Evolutionary conservation across 2,113 vertebrate species (phyloP).

Genomic region (Phylloscopus trochilus): DNA sequence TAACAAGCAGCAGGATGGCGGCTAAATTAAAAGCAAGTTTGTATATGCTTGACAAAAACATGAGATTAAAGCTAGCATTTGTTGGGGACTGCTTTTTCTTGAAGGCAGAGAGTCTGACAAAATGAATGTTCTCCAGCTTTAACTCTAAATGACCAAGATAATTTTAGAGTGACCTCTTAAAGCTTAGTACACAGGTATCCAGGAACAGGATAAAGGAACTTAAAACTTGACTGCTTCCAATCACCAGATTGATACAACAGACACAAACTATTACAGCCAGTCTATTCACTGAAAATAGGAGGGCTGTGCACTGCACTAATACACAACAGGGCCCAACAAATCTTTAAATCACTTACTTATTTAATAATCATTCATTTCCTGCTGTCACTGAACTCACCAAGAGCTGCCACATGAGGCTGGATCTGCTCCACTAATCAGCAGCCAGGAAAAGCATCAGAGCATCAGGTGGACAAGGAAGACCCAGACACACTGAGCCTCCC

Average conservation of each 20-base stretch:
- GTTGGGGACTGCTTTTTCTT: neutral
- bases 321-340: neutral
- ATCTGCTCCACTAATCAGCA: neutral
- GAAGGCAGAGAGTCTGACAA: neutral
- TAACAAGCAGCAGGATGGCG: neutral
- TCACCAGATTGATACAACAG: neutral
- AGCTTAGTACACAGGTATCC: neutral
- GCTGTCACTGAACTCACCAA: neutral
- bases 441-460: neutral
- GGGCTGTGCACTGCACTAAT: neutral
- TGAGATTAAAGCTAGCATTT: constrained; percentile 8
- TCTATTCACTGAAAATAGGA: neutral
- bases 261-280: neutral
- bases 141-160: neutral
- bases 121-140: neutral
- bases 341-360: neutral
- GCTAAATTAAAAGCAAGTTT: constrained; percentile 50
- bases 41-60: constrained; percentile 8
- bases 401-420: neutral
- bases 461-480: neutral
- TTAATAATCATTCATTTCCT: neutral
- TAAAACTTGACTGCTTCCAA: neutral
- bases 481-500: neutral
- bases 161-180: neutral
- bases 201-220: neutral